phyloP scores from a whole-genome alignment of 1,140 invertebrate genomes.

The Drosophila arawakana region DNA sequence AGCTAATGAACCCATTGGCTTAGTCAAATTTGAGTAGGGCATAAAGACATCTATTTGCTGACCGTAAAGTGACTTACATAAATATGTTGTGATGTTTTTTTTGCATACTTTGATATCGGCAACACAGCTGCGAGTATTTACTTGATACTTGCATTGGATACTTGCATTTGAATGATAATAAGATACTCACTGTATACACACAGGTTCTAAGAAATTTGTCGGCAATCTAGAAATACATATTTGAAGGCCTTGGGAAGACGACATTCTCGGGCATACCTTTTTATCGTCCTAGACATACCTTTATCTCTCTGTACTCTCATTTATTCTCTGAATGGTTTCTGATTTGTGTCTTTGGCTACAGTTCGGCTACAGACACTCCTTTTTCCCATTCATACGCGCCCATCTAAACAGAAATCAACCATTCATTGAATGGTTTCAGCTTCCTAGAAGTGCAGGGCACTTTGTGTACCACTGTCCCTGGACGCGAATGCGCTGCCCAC shows the following conservation, averaged over 20 bases:
- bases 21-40: constrained; percentile 26
- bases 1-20: background rate
- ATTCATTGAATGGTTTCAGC: constrained; percentile 36
- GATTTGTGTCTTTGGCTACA: constrained; percentile 36
- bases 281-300: constrained; percentile 29
- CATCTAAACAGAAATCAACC: constrained; percentile 31
- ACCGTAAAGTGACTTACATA: constrained; percentile 25
- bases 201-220: constrained; percentile 44
- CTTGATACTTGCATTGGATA: constrained; percentile 23
- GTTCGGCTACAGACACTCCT: constrained; percentile 38
- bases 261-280: constrained; percentile 52
- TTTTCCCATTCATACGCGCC: constrained; percentile 39
- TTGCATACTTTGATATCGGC: constrained; percentile 41
- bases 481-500: constrained; percentile 30
- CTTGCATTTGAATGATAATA: constrained; percentile 35
- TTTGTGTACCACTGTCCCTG: constrained; percentile 22
- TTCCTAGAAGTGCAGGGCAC: constrained; percentile 40
- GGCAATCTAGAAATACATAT: constrained; percentile 45
- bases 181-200: constrained; percentile 1
- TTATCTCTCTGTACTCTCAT: constrained; percentile 6
- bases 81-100: constrained; percentile 32
- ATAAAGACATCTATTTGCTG: constrained; percentile 31
- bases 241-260: constrained; percentile 26
- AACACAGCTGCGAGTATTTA: constrained; percentile 28
- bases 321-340: constrained; percentile 34